Percentiles rank a stretch among this genome's conserved stretches.
phyloP scores from a whole-genome alignment of 2,797 vertebrate genomes.

The Ctenochaetus hawaiiensis region DNA sequence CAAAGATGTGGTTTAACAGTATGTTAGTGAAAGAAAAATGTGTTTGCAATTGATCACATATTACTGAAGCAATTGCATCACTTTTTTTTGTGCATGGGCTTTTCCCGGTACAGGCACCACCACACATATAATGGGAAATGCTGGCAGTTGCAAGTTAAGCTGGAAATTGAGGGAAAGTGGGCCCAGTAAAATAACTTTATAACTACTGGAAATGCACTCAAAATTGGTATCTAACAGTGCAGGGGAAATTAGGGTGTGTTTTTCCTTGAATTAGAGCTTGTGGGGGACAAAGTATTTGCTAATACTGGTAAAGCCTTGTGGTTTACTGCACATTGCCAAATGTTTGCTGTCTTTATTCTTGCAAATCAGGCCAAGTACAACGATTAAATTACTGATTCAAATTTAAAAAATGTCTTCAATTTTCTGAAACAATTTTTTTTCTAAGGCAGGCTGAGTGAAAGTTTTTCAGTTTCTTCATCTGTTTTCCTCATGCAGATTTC shows the following conservation, averaged over 20 bases:
- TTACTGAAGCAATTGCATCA: background rate
- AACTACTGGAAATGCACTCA: background rate
- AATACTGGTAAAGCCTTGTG: background rate
- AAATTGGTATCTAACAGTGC: background rate
- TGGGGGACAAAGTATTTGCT: background rate
- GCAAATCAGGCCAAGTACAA: background rate
- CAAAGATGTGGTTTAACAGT: background rate
- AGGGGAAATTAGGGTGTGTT: background rate
- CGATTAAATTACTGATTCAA: background rate
- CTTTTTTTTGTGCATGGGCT: background rate
- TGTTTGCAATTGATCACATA: background rate
- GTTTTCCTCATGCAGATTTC: background rate
- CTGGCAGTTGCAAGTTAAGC: background rate
- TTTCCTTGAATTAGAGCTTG: constrained; percentile 8
- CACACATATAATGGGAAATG: constrained; percentile 16
- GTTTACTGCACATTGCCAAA: background rate
- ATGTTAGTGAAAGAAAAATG: background rate
- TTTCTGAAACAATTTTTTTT: background rate
- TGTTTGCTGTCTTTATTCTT: background rate
- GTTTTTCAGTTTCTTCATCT: background rate
- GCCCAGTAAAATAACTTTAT: constrained; percentile 10
- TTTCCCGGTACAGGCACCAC: background rate
- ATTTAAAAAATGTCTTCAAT: background rate
- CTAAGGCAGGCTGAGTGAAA: background rate
- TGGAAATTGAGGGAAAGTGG: background rate